Base-by-base conservation (phyloP, 2,113 vertebrate genomes). In the Prolemur simus region DNA sequence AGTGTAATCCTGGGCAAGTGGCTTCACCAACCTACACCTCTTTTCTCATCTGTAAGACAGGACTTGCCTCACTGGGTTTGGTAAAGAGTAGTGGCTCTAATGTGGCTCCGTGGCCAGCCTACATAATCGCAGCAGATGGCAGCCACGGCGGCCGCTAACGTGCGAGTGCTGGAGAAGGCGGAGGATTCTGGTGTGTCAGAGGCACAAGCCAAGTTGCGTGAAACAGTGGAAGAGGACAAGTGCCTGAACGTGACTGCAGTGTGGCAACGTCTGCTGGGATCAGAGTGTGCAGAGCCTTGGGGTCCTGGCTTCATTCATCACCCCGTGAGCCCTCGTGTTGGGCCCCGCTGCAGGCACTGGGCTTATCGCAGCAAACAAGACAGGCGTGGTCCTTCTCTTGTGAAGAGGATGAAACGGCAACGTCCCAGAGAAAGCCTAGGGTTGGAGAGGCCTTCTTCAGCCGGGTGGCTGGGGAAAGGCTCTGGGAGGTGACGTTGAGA, bases 121-220 rank as follows among this genome's bases (percentile, higher is more conserved):
- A 0, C 0, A 1, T 32, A 14, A 42, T 6, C 52, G 78, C 37
- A 45, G 52, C 18, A 10, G 2, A 3, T 0, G 18, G 23, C 12
- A 5, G 18, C 23, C 34, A 2, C 54, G 1, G 73, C 17, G 5
- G 0, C 15, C 12, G 10, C 37, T 0, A 0, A 0, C 0, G 12
- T 27, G 6, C 9, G 37, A 18, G 6, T 42, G n/a, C 47, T 8
- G 6, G 66, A 15, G 69, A 29, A 4, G n/a, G 20, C 4, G 23
- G 23, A 13, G 80, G 34, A 27, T 25, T 56, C 21, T 23, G 3
- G 5, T 21, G 23, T 58, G 56, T n/a, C 5, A 5, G 37, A 80
- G n/a, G 78, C 52, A 8, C 9, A 21, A n/a, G 34, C 29, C 0
- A 0, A 20, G n/a, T 52, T 66, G 32, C 27, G 1, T 66, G n/a